These are phyloP conservation scores for Phodopus roborovskii DNA, from an alignment of 2,113 vertebrate genomes.

Conservation along the genomic window DNA sequence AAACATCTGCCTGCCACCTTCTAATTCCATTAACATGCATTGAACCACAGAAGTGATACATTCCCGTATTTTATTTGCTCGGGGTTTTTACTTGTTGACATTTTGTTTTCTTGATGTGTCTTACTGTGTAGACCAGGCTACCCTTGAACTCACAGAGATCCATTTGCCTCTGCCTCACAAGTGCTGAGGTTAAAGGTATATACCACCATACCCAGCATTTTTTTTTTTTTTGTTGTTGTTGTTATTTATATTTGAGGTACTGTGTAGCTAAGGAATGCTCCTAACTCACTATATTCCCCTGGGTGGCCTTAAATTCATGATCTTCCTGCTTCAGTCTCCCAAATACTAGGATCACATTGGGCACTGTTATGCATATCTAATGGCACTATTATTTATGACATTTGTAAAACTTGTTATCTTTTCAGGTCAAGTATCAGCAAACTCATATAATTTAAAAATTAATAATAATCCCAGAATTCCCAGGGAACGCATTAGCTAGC, in stretches of 20 bases:
- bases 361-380: neutral
- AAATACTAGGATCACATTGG: neutral
- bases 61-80: neutral
- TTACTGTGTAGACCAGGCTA: neutral
- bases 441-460: neutral
- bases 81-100: neutral
- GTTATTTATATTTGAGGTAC: neutral
- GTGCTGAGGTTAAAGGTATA: neutral
- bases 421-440: neutral
- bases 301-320: neutral
- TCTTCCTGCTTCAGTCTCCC: neutral
- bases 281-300: neutral
- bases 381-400: neutral
- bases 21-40: neutral
- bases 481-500: neutral
- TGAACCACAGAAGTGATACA: neutral
- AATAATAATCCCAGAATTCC: neutral
- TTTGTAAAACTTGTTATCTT: conserved; percentile 37
- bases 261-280: neutral
- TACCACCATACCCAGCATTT: neutral
- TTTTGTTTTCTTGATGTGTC: neutral
- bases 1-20: neutral
- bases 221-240: neutral
- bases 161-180: neutral
- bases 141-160: neutral